Evolutionary conservation across 2,888 invertebrate genomes (phyloP).

Genomic region (Agrochola circellaris): DNA sequence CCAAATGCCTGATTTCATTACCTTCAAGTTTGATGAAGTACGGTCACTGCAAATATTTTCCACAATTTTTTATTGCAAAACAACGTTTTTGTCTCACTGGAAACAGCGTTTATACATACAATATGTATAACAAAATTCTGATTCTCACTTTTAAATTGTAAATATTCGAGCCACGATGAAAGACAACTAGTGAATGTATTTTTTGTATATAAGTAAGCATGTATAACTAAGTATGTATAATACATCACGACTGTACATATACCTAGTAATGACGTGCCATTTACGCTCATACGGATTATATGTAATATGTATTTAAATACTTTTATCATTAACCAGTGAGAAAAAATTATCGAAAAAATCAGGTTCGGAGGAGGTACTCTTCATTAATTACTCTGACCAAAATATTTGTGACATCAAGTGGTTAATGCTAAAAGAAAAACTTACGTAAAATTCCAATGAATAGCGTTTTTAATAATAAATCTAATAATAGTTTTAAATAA

Average conservation of each 20-base stretch:
- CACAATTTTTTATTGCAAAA: background rate
- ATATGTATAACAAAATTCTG: slow-evolving; percentile 32
- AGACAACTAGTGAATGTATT: slow-evolving; percentile 79
- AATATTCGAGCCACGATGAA: slow-evolving; percentile 72
- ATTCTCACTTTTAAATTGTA: slow-evolving; percentile 54
- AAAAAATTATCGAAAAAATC: background rate
- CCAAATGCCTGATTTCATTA: background rate
- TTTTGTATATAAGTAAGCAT: slow-evolving; percentile 70
- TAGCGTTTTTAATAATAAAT: slow-evolving; percentile 34
- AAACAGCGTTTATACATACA: background rate
- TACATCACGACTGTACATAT: slow-evolving; percentile 56
- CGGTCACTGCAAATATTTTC: background rate
- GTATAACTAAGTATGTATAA: slow-evolving; percentile 38
- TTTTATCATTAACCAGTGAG: slow-evolving; percentile 17
- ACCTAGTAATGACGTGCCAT: slow-evolving; percentile 60
- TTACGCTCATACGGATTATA: slow-evolving; percentile 31
- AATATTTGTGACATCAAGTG: background rate
- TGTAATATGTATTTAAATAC: slow-evolving; percentile 26
- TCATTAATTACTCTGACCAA: background rate
- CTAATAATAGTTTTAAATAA: slow-evolving; percentile 28
- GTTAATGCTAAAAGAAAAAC: slow-evolving; percentile 30
- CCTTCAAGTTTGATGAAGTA: background rate
- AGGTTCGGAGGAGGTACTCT: background rate
- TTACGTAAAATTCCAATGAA: background rate
- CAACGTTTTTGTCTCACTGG: background rate